Evolutionary conservation across 2,888 invertebrate genomes (phyloP), one percentile per base, ranked within the genome.

Genomic region (Caenorhabditis sinica): DNA sequence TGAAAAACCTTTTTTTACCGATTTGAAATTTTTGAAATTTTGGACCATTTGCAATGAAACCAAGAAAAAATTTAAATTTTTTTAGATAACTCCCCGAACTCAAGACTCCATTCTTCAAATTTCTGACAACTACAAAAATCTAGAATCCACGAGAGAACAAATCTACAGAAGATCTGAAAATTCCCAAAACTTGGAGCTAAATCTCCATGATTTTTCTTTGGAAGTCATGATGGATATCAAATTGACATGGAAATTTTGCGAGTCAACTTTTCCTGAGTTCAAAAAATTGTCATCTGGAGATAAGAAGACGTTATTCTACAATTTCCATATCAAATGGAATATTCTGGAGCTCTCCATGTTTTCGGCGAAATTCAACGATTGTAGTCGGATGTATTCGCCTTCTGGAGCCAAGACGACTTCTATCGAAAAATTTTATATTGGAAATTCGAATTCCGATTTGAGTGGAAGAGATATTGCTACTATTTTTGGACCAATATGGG

Each of bases 281-380:
- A n/a, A 51, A n/a, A 51, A 20, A 5, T 9, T n/a, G 9, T 20
- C 51, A 3, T 9, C 51, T 0, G 20, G 4, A 0, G 51, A 51
- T 6, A 51, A 51, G 51, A 51, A 51, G 23, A 23, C 23, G 20
- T 20, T 51, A 2, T 51, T 51, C 56, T 71, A 43, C 77, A 77
- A 77, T 23, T 77, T 77, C 25, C 36, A 69, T 51, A 51, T 63
- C 5, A 77, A 77, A 69, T 77, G 77, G 77, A 71, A 51, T 17
- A 40, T 77, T n/a, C 9, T 77, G 17, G 77, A 77, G 28, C 40
- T 69, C 6, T n/a, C 51, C 5, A 77, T 77, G 11, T 28, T 36
- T 11, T 33, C 71, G 0, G 17, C 51, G n/a, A 51, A 20, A 20
- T 51, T 20, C 51, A 51, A 51, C 51, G 23, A 51, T 23, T 20